Evolutionary conservation across 2,113 vertebrate genomes (phyloP).

Genomic region (Entelurus aequoreus): DNA sequence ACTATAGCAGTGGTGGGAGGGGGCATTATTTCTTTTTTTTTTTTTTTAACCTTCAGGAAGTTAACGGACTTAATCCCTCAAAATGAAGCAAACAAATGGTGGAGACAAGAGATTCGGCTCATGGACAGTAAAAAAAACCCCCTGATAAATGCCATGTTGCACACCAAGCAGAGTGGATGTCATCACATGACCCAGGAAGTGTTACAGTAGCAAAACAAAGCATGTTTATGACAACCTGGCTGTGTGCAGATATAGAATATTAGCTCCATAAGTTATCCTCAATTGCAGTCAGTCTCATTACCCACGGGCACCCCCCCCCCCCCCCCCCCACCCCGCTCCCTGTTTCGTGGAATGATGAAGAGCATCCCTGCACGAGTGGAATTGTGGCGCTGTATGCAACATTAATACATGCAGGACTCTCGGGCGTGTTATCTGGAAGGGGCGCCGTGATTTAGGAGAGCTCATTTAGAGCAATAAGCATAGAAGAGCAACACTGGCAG

Average conservation of each 20-base stretch:
- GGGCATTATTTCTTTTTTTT: no score
- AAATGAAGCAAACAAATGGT: no score
- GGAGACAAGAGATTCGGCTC: no score
- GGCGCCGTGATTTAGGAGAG: conserved; percentile 69
- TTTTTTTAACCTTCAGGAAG: no score
- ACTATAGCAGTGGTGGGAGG: no score
- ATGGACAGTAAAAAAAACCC: no score
- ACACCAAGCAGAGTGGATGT: no score
- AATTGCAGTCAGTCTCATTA: conserved; percentile 72
- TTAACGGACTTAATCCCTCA: no score
- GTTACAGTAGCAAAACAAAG: conserved; percentile 53
- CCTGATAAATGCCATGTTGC: no score
- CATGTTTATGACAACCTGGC: conserved; percentile 62
- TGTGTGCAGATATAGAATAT: conserved; percentile 71
- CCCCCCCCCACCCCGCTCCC: conserved; percentile 16
- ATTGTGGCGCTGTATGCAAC: conserved; percentile 59
- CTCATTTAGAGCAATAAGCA: conserved; percentile 82
- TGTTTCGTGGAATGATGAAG: conserved; percentile 66
- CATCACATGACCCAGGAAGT: no score
- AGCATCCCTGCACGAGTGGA: conserved; percentile 52
- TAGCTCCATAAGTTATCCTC: conserved; percentile 76
- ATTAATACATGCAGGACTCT: conserved; percentile 70
- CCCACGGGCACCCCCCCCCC: conserved; percentile 51
- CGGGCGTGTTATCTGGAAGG: conserved; percentile 61
- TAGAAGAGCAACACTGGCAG: conserved; percentile 48